phyloP scores from a whole-genome alignment of 2,888 invertebrate species.

The Sicus ferrugineus region DNA sequence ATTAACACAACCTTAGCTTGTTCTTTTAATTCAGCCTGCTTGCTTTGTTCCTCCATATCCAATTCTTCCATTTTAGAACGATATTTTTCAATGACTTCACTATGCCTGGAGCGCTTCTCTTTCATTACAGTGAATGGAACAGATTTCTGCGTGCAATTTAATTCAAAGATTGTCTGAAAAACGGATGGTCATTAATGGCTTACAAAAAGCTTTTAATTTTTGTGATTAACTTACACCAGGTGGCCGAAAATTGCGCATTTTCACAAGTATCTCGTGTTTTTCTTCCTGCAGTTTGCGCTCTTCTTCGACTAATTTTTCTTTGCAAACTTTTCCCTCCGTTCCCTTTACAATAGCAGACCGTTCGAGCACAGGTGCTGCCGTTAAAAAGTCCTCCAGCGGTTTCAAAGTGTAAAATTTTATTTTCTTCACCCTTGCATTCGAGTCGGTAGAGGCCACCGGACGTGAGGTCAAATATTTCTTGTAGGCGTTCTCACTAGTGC shows the following conservation, averaged over 20 bases:
- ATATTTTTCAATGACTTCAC: conserved; percentile 66
- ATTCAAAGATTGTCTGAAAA: conserved; percentile 84
- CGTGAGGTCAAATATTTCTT: conserved; percentile 88
- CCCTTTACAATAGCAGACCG: conserved; percentile 61
- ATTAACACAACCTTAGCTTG: conserved; percentile 5
- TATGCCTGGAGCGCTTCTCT: conserved; percentile 79
- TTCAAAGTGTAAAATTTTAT: conserved; percentile 72
- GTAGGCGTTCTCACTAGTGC: conserved; percentile 88
- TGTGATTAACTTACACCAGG: conserved; percentile 54
- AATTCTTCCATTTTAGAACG: conserved; percentile 58
- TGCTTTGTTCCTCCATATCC: conserved; percentile 53
- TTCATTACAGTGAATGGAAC: conserved; percentile 86
- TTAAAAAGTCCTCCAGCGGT: conserved; percentile 58
- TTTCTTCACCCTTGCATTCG: conserved; percentile 84
- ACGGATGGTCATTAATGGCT: background rate
- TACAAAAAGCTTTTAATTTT: background rate
- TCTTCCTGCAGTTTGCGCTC: conserved; percentile 56
- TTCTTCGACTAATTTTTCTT: conserved; percentile 48
- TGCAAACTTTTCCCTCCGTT: conserved; percentile 68
- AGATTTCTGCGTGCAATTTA: conserved; percentile 82
- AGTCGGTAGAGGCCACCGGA: conserved; percentile 88
- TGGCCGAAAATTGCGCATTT: conserved; percentile 61
- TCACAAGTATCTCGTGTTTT: conserved; percentile 58
- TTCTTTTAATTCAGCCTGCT: conserved; percentile 40
- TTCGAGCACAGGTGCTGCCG: conserved; percentile 54